A percentile compares a stretch with the other conserved stretches of the same genome.
These are phyloP conservation scores for Clitarchus hookeri DNA, from an alignment of 2,888 invertebrate genomes.

Conservation along the genomic window DNA sequence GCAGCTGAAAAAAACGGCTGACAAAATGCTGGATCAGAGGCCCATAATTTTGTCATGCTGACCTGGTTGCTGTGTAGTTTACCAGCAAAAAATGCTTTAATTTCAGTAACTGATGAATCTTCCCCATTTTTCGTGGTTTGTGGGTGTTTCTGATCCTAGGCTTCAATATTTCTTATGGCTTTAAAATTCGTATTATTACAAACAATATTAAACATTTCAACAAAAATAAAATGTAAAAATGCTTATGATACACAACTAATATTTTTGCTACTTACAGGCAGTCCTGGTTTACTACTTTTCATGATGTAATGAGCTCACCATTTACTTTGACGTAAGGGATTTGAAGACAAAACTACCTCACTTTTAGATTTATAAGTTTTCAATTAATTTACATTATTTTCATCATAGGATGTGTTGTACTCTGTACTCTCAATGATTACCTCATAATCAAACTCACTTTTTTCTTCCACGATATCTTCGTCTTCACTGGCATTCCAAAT, in stretches of 20 bases:
- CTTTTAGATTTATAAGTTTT: neutral
- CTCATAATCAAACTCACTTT: neutral
- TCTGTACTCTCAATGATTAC: neutral
- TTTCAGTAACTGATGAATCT: neutral
- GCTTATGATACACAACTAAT: neutral
- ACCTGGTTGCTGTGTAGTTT: neutral
- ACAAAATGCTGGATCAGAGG: neutral
- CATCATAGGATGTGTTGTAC: neutral
- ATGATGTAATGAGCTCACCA: neutral
- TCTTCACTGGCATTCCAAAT: too few relatives aligned
- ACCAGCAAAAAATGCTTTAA: neutral
- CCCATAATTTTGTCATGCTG: neutral
- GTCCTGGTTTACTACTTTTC: neutral
- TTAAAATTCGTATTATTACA: neutral
- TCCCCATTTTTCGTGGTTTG: neutral
- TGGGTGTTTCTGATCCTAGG: neutral
- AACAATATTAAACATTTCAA: neutral
- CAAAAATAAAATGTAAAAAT: neutral
- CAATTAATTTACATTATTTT: neutral
- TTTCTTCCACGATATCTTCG: too few relatives aligned
- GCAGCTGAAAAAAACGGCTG: neutral
- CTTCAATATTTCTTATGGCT: neutral
- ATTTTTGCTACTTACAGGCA: conserved; percentile 1
- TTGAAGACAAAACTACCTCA: neutral
- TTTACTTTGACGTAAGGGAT: neutral